These are phyloP conservation scores for Dicerorhinus sumatrensis DNA, from an alignment of 2,113 vertebrate species.

Conservation along the genomic window DNA sequence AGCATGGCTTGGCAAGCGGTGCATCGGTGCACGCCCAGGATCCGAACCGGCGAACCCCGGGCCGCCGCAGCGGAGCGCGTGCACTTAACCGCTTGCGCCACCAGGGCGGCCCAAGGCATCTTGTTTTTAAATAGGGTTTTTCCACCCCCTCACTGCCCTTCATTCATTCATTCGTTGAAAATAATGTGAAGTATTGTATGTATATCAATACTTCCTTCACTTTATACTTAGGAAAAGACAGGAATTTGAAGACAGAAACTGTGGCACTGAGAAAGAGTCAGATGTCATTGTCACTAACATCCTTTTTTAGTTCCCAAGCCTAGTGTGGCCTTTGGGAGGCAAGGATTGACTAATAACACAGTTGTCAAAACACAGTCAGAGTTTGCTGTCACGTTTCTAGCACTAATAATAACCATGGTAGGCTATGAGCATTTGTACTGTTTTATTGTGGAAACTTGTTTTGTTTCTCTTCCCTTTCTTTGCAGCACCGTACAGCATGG, in stretches of 20 bases:
- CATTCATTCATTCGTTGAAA: neutral
- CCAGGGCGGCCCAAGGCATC: no score
- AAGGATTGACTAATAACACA: neutral
- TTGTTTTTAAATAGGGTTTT: neutral
- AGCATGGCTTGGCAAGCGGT: no score
- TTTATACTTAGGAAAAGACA: neutral
- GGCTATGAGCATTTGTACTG: neutral
- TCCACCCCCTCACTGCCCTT: neutral
- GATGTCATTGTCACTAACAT: neutral
- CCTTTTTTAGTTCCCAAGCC: neutral
- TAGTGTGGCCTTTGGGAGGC: neutral
- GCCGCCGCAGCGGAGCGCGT: no score
- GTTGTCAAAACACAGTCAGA: neutral
- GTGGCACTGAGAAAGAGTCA: neutral
- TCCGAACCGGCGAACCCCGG: no score
- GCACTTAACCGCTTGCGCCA: no score
- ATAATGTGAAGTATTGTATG: neutral
- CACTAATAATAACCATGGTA: neutral
- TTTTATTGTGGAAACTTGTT: neutral
- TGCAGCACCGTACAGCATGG: neutral
- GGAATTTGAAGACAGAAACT: neutral
- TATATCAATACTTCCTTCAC: neutral
- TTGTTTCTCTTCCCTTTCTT: neutral
- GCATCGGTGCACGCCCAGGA: no score
- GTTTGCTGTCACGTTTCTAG: neutral